A percentile compares a stretch with the other conserved stretches of the same genome.
These are phyloP conservation scores for Pteropus alecto DNA, from an alignment of 2,113 vertebrate species.

Conservation along the genomic window DNA sequence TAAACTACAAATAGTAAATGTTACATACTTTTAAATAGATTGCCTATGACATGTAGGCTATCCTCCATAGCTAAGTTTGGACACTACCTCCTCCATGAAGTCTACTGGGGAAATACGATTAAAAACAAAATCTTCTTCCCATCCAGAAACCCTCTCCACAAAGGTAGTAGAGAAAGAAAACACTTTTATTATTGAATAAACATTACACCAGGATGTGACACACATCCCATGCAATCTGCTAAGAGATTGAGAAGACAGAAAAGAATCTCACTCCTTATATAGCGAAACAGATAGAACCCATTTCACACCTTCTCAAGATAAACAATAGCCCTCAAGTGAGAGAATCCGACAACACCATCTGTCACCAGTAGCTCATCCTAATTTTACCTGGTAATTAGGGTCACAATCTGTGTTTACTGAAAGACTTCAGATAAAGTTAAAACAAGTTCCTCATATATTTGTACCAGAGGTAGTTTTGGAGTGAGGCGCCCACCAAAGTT, in stretches of 20 bases:
- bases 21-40: neutral
- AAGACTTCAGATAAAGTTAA: neutral
- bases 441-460: neutral
- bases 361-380: neutral
- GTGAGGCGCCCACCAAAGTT: neutral
- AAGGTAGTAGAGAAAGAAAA: neutral
- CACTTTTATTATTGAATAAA: neutral
- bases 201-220: neutral
- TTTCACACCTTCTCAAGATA: neutral
- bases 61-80: neutral
- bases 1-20: neutral
- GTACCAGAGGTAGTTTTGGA: neutral
- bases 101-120: neutral
- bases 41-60: neutral
- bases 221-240: neutral
- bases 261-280: neutral
- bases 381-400: neutral
- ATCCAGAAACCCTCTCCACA: neutral
- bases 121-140: neutral
- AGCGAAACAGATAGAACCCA: neutral
- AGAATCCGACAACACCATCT: neutral
- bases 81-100: neutral
- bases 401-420: neutral
- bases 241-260: neutral
- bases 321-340: neutral